Conservation (phyloP, 2,888 invertebrate species). For the Phorcus lineatus region DNA sequence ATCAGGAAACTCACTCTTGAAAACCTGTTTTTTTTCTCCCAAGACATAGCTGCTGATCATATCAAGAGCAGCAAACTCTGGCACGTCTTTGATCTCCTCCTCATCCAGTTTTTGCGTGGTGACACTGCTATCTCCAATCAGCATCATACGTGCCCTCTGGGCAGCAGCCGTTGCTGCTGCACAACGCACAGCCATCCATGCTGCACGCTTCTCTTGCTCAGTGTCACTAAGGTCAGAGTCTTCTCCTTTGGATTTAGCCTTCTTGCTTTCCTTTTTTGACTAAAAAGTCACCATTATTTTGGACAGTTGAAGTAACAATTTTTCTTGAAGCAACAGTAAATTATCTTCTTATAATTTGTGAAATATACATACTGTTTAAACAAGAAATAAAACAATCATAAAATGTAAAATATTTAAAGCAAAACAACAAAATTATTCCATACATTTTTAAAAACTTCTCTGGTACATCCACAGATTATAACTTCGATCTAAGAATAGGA, state of each 20-base stretch:
- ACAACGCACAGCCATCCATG: slow-evolving; percentile 71
- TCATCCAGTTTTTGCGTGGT: slow-evolving; percentile 58
- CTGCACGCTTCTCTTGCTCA: slow-evolving; percentile 65
- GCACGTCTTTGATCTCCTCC: slow-evolving; percentile 57
- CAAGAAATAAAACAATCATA: no score
- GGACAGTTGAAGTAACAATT: no score
- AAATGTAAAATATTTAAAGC: no score
- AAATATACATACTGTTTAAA: no score
- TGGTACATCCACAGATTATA: no score
- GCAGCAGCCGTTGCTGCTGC: slow-evolving; percentile 68
- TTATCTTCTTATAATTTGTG: no score
- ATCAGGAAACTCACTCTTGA: slow-evolving; percentile 64
- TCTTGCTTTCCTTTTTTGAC: slow-evolving; percentile 51
- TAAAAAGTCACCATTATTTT: slow-evolving; percentile 18
- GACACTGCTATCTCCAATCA: slow-evolving; percentile 65
- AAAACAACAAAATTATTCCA: no score
- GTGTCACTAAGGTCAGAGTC: slow-evolving; percentile 52
- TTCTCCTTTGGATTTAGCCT: slow-evolving; percentile 39
- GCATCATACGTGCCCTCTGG: slow-evolving; percentile 58
- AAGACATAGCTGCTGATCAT: slow-evolving; percentile 70
- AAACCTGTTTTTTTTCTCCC: slow-evolving; percentile 72
- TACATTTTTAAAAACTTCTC: no score
- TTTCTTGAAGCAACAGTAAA: no score
- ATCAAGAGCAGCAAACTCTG: slow-evolving; percentile 72
- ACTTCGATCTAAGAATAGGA: no score